phyloP scores from a whole-genome alignment of 2,797 vertebrate species.

The Catharus ustulatus region DNA sequence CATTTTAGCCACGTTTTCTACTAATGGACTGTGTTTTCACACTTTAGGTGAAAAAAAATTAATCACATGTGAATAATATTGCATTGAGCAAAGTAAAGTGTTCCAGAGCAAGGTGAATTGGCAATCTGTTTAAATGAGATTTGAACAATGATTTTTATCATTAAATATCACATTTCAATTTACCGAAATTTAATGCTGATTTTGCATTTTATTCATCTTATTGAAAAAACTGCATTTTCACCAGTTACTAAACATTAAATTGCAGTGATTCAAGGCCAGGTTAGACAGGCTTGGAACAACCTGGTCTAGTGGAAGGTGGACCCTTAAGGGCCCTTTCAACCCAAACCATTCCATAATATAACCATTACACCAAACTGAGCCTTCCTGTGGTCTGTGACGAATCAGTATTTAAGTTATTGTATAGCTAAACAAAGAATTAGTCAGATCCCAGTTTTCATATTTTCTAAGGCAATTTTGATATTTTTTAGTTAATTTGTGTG shows the following conservation, averaged over 20 bases:
- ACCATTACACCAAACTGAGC: background rate
- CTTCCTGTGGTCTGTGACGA: background rate
- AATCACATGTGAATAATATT: background rate
- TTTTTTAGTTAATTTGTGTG: background rate
- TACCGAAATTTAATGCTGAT: background rate
- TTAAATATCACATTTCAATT: background rate
- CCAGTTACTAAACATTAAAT: background rate
- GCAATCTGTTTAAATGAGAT: background rate
- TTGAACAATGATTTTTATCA: background rate
- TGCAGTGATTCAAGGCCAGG: background rate
- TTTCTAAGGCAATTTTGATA: background rate
- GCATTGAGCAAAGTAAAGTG: background rate
- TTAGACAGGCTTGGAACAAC: background rate
- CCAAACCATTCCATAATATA: background rate
- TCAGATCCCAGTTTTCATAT: background rate
- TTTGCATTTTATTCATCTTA: background rate
- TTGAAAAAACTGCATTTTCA: background rate
- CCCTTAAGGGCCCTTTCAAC: background rate
- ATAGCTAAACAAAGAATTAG: background rate
- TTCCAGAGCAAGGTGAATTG: background rate
- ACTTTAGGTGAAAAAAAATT: background rate
- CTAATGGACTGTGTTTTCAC: background rate
- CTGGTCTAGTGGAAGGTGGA: background rate
- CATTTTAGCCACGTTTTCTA: background rate
- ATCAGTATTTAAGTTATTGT: background rate